These are phyloP conservation scores for Trididemnum miniatum DNA, from an alignment of 23 tunicate genomes.

Conservation along the genomic window DNA sequence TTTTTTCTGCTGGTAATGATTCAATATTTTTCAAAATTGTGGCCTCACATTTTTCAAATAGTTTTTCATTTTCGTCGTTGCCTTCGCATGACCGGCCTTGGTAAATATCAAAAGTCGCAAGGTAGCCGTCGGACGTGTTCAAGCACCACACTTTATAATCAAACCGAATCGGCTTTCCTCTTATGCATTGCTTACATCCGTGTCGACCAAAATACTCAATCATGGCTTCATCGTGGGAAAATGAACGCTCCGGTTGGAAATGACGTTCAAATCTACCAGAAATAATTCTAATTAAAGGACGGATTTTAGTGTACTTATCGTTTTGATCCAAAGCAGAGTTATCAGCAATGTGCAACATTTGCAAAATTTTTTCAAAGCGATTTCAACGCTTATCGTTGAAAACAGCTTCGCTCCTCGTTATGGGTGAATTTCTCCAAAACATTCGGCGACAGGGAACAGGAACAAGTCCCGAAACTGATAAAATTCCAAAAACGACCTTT, in stretches of 20 bases:
- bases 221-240: slow-evolving; percentile 28
- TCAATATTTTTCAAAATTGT: slow-evolving; percentile 13
- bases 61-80: slow-evolving; percentile 8
- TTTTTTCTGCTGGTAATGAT: slow-evolving; percentile 1
- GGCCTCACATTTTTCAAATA: slow-evolving; percentile 13
- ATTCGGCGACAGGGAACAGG: not conserved
- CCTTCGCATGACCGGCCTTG: slow-evolving; percentile 25
- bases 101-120: slow-evolving; percentile 11
- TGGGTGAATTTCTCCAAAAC: not conserved
- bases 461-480: not conserved
- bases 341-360: slow-evolving; percentile 23
- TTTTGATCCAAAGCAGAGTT: slow-evolving; percentile 11
- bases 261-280: slow-evolving; percentile 8
- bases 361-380: not conserved
- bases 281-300: slow-evolving; percentile 8
- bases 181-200: slow-evolving; percentile 23
- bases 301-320: not conserved
- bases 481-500: not conserved
- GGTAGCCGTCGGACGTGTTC: slow-evolving; percentile 16
- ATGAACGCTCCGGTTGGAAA: slow-evolving; percentile 1
- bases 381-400: not conserved
- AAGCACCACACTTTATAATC: slow-evolving; percentile 22
- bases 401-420: not conserved
- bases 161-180: slow-evolving; percentile 14
- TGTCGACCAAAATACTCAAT: slow-evolving; percentile 20